These are phyloP conservation scores for Euplagia quadripunctaria DNA, from an alignment of 2,888 invertebrate genomes.

Conservation along the genomic window DNA sequence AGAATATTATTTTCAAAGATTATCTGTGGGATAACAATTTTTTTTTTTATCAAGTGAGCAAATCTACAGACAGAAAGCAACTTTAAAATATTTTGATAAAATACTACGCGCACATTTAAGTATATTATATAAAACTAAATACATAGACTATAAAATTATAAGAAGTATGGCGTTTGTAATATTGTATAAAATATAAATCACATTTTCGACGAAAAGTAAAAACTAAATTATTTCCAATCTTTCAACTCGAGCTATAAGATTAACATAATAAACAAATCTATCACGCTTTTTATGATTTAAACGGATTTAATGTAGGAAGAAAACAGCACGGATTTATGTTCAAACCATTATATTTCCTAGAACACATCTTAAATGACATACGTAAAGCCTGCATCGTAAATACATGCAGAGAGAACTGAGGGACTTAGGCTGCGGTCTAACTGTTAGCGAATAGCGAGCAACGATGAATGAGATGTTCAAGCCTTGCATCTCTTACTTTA, in stretches of 20 bases:
- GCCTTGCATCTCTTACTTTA: background rate
- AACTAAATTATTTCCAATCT: constrained; percentile 31
- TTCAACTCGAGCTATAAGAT: constrained; percentile 28
- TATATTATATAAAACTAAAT: background rate
- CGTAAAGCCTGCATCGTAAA: constrained; percentile 63
- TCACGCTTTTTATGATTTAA: constrained; percentile 46
- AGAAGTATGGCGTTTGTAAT: background rate
- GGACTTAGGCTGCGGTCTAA: constrained; percentile 28
- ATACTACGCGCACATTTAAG: too few species aligned
- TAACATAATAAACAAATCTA: constrained; percentile 49
- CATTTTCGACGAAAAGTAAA: constrained; percentile 10
- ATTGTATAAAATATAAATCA: constrained; percentile 9
- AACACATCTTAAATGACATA: constrained; percentile 48
- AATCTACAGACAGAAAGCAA: too few species aligned
- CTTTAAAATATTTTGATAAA: too few species aligned
- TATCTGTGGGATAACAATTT: too few species aligned
- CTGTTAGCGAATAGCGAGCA: background rate
- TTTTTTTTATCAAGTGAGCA: too few species aligned
- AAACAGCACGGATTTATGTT: constrained; percentile 38
- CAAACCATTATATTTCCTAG: constrained; percentile 52
- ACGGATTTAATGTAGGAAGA: constrained; percentile 39
- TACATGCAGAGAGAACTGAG: constrained; percentile 57
- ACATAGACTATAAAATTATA: background rate
- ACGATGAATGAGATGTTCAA: background rate
- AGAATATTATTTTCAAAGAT: too few species aligned